Evolutionary conservation across 2,113 vertebrate genomes (phyloP).

Genomic region (Prietella phreatophila): DNA sequence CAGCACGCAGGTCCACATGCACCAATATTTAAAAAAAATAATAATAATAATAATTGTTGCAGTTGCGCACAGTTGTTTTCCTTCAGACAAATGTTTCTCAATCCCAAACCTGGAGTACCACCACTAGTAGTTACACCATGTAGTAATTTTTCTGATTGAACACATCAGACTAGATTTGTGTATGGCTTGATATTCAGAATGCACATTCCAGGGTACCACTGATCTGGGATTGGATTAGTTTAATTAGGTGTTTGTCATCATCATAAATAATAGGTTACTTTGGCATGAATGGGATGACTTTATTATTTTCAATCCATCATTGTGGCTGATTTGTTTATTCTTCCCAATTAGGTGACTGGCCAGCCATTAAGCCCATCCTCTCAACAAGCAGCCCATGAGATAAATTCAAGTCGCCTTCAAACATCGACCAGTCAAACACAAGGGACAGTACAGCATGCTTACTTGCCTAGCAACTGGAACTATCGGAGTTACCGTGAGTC

Average conservation of each 20-base stretch:
- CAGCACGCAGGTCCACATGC: constrained; percentile 70
- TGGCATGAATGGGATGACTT: neutral
- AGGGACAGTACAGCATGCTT: constrained; percentile 87
- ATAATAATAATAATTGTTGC: neutral
- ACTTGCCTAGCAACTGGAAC: constrained; percentile 91
- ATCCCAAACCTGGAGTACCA: neutral
- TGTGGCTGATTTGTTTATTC: neutral
- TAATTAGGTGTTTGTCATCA: neutral
- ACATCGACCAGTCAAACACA: constrained; percentile 67
- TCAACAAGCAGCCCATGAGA: constrained; percentile 82
- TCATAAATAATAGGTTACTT: neutral
- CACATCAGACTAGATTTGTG: neutral
- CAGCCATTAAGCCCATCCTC: constrained; percentile 89
- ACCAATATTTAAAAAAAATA: neutral
- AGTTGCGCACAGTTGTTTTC: neutral
- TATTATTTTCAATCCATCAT: neutral
- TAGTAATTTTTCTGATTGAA: neutral
- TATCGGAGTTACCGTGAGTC: constrained; percentile 89
- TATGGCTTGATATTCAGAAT: neutral
- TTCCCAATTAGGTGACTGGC: constrained; percentile 71
- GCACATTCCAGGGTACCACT: neutral
- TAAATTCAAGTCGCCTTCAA: constrained; percentile 86
- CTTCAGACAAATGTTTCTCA: neutral
- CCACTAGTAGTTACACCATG: neutral
- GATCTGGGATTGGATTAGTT: neutral